phyloP scores from a whole-genome alignment of 2,113 vertebrate species.

The Varanus salvator region DNA sequence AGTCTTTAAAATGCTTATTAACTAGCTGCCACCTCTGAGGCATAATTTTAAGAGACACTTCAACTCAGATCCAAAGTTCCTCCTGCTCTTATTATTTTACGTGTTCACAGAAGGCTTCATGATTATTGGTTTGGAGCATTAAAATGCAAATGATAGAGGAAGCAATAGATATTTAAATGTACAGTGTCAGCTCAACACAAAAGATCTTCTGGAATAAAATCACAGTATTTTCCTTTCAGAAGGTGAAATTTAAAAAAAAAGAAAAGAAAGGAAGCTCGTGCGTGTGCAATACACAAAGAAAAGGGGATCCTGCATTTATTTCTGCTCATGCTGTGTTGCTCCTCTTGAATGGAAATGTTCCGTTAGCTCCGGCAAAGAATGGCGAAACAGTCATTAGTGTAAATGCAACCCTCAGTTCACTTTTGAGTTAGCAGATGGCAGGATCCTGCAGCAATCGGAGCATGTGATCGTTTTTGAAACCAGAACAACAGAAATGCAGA shows the following conservation, averaged over 20 bases:
- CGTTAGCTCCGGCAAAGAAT: slow-evolving; percentile 39
- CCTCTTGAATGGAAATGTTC: slow-evolving; percentile 57
- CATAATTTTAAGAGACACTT: slow-evolving; percentile 69
- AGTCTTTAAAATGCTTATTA: slow-evolving; percentile 50
- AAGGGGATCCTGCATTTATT: slow-evolving; percentile 9
- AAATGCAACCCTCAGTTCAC: slow-evolving; percentile 58
- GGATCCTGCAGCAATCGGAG: accelerated
- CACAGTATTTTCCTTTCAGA: slow-evolving; percentile 55
- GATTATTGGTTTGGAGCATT: slow-evolving; percentile 80
- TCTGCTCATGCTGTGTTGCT: slow-evolving; percentile 44
- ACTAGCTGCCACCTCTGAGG: slow-evolving; percentile 58
- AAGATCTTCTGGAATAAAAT: slow-evolving; percentile 59
- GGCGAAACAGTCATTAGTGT: slow-evolving; percentile 64
- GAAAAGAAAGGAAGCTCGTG: slow-evolving; percentile 35
- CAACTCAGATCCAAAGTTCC: slow-evolving; percentile 73
- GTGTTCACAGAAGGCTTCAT: slow-evolving; percentile 74
- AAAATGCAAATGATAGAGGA: slow-evolving; percentile 81
- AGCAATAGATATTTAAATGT: slow-evolving; percentile 67
- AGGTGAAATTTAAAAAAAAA: slow-evolving; percentile 52
- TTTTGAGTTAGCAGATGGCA: slow-evolving; percentile 50
- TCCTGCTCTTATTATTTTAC: slow-evolving; percentile 68
- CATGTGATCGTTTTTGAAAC: neutral
- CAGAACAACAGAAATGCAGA: neutral
- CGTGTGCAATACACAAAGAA: neutral
- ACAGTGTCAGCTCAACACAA: slow-evolving; percentile 61